Evolutionary conservation across 2,888 invertebrate genomes (phyloP).

Genomic region (Mongoloraphidia duomilia): DNA sequence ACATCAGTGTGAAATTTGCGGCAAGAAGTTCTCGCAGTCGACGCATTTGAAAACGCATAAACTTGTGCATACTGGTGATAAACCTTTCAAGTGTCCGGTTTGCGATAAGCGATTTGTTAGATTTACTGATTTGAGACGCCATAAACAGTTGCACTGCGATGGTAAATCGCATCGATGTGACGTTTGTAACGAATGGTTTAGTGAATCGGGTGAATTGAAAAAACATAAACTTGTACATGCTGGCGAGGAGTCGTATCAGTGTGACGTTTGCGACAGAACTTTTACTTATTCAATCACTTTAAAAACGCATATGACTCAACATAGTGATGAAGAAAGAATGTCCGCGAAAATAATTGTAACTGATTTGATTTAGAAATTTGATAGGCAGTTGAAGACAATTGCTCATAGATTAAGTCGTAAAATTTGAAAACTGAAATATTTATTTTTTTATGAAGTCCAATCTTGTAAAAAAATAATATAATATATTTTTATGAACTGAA

Average conservation of each 20-base stretch:
- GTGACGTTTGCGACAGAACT: background rate
- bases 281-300: background rate
- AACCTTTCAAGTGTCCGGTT: background rate
- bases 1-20: background rate
- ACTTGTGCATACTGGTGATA: background rate
- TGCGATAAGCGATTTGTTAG: background rate
- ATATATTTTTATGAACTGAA: too few species aligned
- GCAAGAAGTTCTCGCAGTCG: background rate
- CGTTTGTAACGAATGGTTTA: background rate
- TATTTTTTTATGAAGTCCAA: too few species aligned
- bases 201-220: background rate
- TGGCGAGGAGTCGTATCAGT: background rate
- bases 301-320: background rate
- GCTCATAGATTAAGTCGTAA: too few species aligned
- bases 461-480: too few species aligned
- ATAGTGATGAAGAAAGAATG: too few species aligned
- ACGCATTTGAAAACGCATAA: background rate
- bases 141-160: background rate
- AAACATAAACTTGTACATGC: background rate
- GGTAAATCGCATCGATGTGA: background rate
- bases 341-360: too few species aligned
- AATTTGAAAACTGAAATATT: too few species aligned
- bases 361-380: too few species aligned
- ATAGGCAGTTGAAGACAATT: too few species aligned
- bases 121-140: background rate